These are phyloP conservation scores for Calameuta pallipes DNA, from an alignment of 2,888 invertebrate species.

Conservation along the genomic window DNA sequence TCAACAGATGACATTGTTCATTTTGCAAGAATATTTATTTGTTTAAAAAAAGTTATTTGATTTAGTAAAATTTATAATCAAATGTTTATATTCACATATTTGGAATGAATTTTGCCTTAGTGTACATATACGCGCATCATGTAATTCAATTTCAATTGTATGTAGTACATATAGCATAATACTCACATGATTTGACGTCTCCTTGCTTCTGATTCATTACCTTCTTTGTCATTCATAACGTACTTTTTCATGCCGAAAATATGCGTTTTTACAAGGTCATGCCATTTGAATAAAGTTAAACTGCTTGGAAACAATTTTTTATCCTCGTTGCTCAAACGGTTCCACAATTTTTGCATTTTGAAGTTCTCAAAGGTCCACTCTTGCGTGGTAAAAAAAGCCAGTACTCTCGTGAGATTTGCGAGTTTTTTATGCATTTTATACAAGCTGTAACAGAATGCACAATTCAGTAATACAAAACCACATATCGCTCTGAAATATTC, in stretches of 20 bases:
- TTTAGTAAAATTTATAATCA: background rate
- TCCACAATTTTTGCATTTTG: constrained; percentile 70
- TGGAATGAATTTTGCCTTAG: background rate
- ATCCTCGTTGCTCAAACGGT: constrained; percentile 70
- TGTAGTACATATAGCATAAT: no score
- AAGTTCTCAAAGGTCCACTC: constrained; percentile 80
- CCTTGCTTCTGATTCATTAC: background rate
- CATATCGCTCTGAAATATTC: no score
- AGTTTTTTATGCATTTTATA: constrained; percentile 73
- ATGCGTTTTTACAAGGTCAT: constrained; percentile 73
- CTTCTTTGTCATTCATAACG: constrained; percentile 73
- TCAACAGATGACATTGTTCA: background rate
- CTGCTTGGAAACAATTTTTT: constrained; percentile 77
- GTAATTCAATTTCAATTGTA: constrained; percentile 1
- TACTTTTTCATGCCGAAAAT: constrained; percentile 77
- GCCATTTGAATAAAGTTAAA: constrained; percentile 78
- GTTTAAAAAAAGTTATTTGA: background rate
- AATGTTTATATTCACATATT: no score
- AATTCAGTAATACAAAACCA: no score
- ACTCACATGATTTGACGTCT: constrained; percentile 5
- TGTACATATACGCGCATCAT: background rate
- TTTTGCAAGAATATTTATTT: background rate
- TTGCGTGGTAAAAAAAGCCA: constrained; percentile 81
- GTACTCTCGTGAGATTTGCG: constrained; percentile 70
- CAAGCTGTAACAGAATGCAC: constrained; percentile 65